Percentiles rank a stretch among this genome's conserved stretches.
Conservation (phyloP, 2,797 vertebrate genomes). For the Linurgus olivaceus region DNA sequence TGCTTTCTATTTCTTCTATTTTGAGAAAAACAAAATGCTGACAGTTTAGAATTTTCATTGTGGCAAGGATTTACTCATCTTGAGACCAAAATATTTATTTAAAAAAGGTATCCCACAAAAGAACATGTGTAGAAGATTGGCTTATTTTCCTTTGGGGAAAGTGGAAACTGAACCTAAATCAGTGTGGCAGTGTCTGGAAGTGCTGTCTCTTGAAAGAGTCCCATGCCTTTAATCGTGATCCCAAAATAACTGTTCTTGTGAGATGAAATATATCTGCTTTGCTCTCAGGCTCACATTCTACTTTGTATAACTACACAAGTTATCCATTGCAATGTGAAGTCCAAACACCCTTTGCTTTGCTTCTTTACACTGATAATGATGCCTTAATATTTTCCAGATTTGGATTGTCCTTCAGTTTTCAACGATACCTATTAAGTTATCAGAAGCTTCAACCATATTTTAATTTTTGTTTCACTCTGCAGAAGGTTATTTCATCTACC, state of each 20-base stretch:
- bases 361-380: background rate
- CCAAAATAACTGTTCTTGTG: background rate
- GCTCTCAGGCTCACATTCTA: background rate
- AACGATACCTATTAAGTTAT: background rate
- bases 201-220: background rate
- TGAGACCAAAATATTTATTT: background rate
- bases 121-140: background rate
- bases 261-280: background rate
- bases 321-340: background rate
- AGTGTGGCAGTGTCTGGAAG: background rate
- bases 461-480: background rate
- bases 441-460: background rate
- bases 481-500: conserved; percentile 72
- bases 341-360: background rate
- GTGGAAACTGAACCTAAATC: background rate
- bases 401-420: background rate
- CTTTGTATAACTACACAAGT: background rate
- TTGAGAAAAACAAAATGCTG: background rate
- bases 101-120: background rate
- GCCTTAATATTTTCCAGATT: background rate
- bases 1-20: background rate
- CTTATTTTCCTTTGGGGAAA: background rate
- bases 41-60: background rate
- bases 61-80: background rate
- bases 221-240: background rate